phyloP scores from a whole-genome alignment of 2,797 vertebrate genomes.

The Dendrocincla fuliginosa region DNA sequence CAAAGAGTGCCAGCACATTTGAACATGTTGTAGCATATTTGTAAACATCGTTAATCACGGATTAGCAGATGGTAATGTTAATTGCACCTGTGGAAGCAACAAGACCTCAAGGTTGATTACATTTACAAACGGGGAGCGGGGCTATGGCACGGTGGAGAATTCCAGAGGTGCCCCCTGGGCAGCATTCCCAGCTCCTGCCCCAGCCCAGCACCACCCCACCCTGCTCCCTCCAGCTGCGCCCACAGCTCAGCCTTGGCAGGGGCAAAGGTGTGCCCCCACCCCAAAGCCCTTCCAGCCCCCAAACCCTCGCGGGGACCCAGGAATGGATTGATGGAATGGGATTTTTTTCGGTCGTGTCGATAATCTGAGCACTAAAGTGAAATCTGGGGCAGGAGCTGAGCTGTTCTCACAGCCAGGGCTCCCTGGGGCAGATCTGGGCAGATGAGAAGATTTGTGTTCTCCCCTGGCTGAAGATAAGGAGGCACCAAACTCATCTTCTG shows the following conservation, averaged over 20 bases:
- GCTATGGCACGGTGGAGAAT: slow-evolving; percentile 20
- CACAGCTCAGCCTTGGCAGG: background rate
- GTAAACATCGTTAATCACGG: slow-evolving; percentile 93
- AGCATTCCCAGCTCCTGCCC: background rate
- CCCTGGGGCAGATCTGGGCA: background rate
- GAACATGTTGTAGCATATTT: slow-evolving; percentile 77
- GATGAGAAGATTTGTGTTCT: background rate
- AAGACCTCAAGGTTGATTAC: slow-evolving; percentile 90
- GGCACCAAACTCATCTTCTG: background rate
- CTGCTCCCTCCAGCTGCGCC: background rate
- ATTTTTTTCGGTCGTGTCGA: rapidly evolving
- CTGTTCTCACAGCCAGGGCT: background rate
- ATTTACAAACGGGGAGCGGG: slow-evolving; percentile 80
- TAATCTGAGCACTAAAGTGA: background rate
- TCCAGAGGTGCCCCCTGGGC: background rate
- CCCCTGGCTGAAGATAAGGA: background rate
- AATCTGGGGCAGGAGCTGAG: background rate
- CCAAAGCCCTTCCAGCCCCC: background rate
- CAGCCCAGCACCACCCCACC: background rate
- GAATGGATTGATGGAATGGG: rapidly evolving
- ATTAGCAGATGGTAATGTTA: slow-evolving; percentile 93
- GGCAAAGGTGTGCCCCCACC: background rate
- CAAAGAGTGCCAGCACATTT: slow-evolving; percentile 22
- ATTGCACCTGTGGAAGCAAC: slow-evolving; percentile 90
- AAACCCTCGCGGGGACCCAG: rapidly evolving